Evolutionary conservation across 1,140 invertebrate genomes (phyloP).

Genomic region (Trypoxylus dichotomus): DNA sequence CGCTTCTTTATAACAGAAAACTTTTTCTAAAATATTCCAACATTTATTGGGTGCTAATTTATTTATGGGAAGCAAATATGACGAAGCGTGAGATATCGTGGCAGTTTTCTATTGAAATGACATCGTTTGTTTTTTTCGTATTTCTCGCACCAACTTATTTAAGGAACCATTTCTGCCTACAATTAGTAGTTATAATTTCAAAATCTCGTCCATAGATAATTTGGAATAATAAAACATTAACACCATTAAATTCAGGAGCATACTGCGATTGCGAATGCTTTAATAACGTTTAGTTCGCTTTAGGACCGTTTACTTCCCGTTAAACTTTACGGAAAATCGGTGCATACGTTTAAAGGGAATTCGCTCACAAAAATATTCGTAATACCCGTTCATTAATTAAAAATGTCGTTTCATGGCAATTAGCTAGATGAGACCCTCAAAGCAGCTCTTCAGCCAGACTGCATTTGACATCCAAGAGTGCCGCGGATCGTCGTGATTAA

Average conservation of each 20-base stretch:
- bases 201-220: no score
- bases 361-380: slow-evolving; percentile 37
- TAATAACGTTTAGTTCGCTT: neutral
- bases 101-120: no score
- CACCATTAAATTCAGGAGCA: neutral
- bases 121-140: no score
- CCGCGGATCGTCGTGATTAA: slow-evolving; percentile 51
- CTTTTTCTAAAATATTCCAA: no score
- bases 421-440: slow-evolving; percentile 53
- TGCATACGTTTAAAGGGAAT: neutral
- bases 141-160: no score
- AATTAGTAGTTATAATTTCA: no score
- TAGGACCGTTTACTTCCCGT: neutral
- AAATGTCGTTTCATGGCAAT: slow-evolving; percentile 53
- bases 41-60: no score
- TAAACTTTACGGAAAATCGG: slow-evolving; percentile 3
- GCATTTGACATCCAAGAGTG: slow-evolving; percentile 52
- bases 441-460: slow-evolving; percentile 51
- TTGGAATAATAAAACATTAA: no score
- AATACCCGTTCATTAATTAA: slow-evolving; percentile 49
- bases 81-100: no score
- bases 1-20: no score
- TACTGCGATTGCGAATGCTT: neutral
- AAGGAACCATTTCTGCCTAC: no score
- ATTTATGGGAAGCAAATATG: no score